These are phyloP conservation scores for Drosophila trapezifrons DNA, from an alignment of 1,140 invertebrate species.

Conservation along the genomic window DNA sequence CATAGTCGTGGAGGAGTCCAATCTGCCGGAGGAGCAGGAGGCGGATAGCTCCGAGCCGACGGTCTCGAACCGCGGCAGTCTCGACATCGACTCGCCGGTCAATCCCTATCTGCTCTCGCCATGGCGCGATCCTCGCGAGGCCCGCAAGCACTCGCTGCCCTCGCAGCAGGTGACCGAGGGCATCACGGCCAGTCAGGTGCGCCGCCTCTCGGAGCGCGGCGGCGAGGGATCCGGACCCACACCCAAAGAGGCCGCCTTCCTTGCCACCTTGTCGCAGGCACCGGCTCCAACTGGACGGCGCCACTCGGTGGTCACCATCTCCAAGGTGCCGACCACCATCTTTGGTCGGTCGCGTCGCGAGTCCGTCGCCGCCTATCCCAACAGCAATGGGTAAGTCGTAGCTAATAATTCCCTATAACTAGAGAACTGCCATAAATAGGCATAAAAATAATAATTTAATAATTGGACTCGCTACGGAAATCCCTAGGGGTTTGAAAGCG, in stretches of 20 bases:
- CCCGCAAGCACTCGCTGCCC: slow-evolving; percentile 91
- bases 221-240: slow-evolving; percentile 89
- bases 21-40: slow-evolving; percentile 88
- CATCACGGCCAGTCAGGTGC: slow-evolving; percentile 93
- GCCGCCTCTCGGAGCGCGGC: slow-evolving; percentile 90
- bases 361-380: slow-evolving; percentile 90
- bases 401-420: too few species aligned
- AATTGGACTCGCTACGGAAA: too few species aligned
- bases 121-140: slow-evolving; percentile 88
- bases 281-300: slow-evolving; percentile 90
- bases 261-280: slow-evolving; percentile 90
- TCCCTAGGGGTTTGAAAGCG: too few species aligned
- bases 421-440: too few species aligned
- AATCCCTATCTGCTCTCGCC: slow-evolving; percentile 92
- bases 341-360: slow-evolving; percentile 91
- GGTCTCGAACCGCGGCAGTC: slow-evolving; percentile 86
- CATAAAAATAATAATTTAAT: too few species aligned
- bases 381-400: slow-evolving; percentile 84
- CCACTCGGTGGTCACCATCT: slow-evolving; percentile 93
- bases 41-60: slow-evolving; percentile 84
- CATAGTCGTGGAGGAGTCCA: slow-evolving; percentile 92
- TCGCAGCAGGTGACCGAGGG: slow-evolving; percentile 92
- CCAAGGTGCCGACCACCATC: slow-evolving; percentile 89
- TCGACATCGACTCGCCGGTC: slow-evolving; percentile 90
- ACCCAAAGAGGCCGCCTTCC: slow-evolving; percentile 90